Conservation (phyloP, 2,888 invertebrate species). For the Aspidapion aeneum region DNA sequence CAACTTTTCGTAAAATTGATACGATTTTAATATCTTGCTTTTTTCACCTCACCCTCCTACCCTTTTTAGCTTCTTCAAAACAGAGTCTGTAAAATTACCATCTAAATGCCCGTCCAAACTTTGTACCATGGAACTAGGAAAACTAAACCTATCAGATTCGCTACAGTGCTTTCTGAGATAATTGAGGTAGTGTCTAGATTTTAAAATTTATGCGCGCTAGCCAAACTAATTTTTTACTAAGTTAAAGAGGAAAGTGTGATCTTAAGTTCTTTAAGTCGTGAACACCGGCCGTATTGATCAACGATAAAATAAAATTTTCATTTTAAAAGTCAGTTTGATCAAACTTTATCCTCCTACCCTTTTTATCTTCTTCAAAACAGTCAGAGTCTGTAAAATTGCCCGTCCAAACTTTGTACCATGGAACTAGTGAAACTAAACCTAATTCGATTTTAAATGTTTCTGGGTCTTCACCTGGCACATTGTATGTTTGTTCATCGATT, state of each 20-base stretch:
- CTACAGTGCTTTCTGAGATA: slow-evolving; percentile 29
- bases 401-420: slow-evolving; percentile 49
- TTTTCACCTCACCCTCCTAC: slow-evolving; percentile 9
- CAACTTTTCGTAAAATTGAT: too few species aligned
- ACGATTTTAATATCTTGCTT: slow-evolving; percentile 20
- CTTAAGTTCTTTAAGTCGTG: slow-evolving; percentile 72
- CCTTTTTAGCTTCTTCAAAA: background rate
- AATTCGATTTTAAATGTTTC: too few species aligned
- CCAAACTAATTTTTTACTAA: slow-evolving; percentile 40
- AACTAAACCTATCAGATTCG: slow-evolving; percentile 49
- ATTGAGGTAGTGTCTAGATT: slow-evolving; percentile 31
- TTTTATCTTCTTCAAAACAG: too few species aligned
- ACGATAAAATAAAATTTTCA: too few species aligned
- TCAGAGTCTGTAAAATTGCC: slow-evolving; percentile 43
- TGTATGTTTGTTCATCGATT: slow-evolving; percentile 35
- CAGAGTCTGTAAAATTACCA: background rate
- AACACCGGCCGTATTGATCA: slow-evolving; percentile 75
- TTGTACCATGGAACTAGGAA: slow-evolving; percentile 53
- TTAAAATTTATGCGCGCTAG: slow-evolving; percentile 36
- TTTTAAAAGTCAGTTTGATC: too few species aligned
- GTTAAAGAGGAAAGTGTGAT: slow-evolving; percentile 77
- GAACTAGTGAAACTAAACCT: slow-evolving; percentile 57
- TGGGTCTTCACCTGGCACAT: slow-evolving; percentile 35
- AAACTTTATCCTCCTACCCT: too few species aligned
- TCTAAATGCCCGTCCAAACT: slow-evolving; percentile 46